Percentiles rank a stretch among this genome's conserved stretches.
These are phyloP conservation scores for Bruchidius siliquastri DNA, from an alignment of 2,888 invertebrate species.

Conservation along the genomic window DNA sequence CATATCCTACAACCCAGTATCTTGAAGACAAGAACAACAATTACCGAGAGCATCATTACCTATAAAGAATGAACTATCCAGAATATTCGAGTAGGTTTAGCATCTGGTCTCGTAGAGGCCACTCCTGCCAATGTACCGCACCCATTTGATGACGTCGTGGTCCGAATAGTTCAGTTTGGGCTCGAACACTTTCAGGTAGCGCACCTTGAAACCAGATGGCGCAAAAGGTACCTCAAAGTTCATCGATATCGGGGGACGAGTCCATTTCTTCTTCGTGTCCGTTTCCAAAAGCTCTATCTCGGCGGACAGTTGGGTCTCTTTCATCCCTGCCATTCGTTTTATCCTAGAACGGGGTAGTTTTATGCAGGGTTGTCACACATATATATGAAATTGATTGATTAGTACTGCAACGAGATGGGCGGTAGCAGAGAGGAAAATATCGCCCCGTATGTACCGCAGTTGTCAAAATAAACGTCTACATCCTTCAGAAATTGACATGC, in stretches of 20 bases:
- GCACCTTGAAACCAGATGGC: conserved; percentile 98
- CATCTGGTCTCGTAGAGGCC: conserved; percentile 99
- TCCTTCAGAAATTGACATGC: too few relatives aligned
- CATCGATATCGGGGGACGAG: conserved; percentile 99
- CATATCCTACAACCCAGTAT: background rate
- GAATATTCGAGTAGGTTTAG: conserved; percentile 49
- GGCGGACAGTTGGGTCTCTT: conserved; percentile 98
- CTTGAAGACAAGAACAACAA: background rate
- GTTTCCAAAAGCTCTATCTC: conserved; percentile 98
- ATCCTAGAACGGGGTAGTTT: conserved; percentile 54
- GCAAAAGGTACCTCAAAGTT: conserved; percentile 99
- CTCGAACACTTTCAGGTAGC: conserved; percentile 98
- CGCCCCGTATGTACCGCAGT: too few relatives aligned
- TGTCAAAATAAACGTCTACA: too few relatives aligned
- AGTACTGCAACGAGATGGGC: too few relatives aligned
- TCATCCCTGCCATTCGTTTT: conserved; percentile 95
- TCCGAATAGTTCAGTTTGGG: conserved; percentile 99
- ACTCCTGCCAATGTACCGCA: conserved; percentile 97
- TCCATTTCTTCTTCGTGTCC: conserved; percentile 99
- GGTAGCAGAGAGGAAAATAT: too few relatives aligned
- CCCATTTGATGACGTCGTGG: conserved; percentile 99
- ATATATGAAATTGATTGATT: too few relatives aligned
- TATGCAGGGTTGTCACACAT: background rate
- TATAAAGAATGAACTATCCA: background rate
- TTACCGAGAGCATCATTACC: background rate